Conservation (phyloP, 2,888 invertebrate species). For the Podotricha telesiphe region DNA sequence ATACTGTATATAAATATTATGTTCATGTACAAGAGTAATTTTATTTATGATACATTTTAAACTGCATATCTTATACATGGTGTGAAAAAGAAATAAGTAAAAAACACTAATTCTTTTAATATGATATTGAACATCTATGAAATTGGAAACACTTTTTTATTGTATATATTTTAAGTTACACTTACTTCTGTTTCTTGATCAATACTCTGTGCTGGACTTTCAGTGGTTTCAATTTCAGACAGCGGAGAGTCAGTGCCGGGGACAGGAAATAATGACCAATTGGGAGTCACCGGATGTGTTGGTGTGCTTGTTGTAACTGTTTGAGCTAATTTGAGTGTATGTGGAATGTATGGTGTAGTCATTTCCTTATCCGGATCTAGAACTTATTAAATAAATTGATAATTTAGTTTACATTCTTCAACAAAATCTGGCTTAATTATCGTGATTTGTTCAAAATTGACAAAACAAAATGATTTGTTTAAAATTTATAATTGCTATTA, state of each 20-base stretch:
- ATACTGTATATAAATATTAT: background rate
- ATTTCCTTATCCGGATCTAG: conserved; percentile 59
- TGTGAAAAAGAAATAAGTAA: too few relatives aligned
- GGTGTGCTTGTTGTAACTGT: conserved; percentile 75
- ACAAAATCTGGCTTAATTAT: too few relatives aligned
- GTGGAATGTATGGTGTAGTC: conserved; percentile 69
- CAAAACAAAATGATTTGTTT: too few relatives aligned
- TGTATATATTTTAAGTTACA: background rate
- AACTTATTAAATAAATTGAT: conserved; percentile 43
- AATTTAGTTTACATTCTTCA: too few relatives aligned
- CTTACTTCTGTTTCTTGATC: conserved; percentile 60
- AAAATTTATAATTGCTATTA: too few relatives aligned
- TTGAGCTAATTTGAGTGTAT: conserved; percentile 62
- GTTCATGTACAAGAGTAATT: background rate
- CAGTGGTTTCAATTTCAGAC: conserved; percentile 74
- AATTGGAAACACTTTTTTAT: too few relatives aligned
- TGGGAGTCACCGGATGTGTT: conserved; percentile 62
- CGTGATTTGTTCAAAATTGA: too few relatives aligned
- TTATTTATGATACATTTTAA: background rate
- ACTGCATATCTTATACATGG: too few relatives aligned
- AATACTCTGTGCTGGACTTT: conserved; percentile 66
- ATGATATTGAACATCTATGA: too few relatives aligned
- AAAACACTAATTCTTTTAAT: too few relatives aligned
- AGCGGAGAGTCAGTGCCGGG: conserved; percentile 73
- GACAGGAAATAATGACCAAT: conserved; percentile 70